A percentile compares a stretch with the other conserved stretches of the same genome.
These are phyloP conservation scores for Drosophila guanche DNA, from an alignment of 1,140 invertebrate genomes.

Conservation along the genomic window DNA sequence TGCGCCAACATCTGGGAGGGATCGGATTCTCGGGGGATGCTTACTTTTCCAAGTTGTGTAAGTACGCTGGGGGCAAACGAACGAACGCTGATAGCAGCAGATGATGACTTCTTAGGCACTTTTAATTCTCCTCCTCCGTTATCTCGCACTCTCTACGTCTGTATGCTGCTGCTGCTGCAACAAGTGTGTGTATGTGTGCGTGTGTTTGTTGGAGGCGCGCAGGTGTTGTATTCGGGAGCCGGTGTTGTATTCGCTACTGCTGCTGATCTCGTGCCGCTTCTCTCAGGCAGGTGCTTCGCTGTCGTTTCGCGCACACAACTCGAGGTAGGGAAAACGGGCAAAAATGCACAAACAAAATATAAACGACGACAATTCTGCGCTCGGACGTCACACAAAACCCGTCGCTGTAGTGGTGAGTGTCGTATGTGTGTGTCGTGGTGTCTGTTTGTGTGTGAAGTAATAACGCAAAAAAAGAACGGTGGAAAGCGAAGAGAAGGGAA, in stretches of 20 bases:
- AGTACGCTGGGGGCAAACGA: no score
- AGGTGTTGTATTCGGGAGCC: slow-evolving; percentile 40
- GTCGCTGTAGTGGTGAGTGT: slow-evolving; percentile 42
- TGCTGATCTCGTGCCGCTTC: slow-evolving; percentile 53
- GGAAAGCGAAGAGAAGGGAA: slow-evolving; percentile 36
- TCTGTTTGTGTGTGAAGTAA: slow-evolving; percentile 53
- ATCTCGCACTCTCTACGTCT: slow-evolving; percentile 14
- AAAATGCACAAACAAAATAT: slow-evolving; percentile 55
- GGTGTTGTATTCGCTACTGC: slow-evolving; percentile 35
- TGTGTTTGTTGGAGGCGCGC: slow-evolving; percentile 24
- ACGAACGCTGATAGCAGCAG: slow-evolving; percentile 37
- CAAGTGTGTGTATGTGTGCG: slow-evolving; percentile 58
- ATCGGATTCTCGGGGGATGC: slow-evolving; percentile 3
- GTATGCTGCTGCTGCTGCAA: slow-evolving; percentile 49
- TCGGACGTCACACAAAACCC: slow-evolving; percentile 41
- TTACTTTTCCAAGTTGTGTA: slow-evolving; percentile 41
- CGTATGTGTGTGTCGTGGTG: slow-evolving; percentile 43
- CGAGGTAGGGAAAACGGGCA: slow-evolving; percentile 39
- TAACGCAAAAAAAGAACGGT: slow-evolving; percentile 69
- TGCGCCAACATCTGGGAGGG: no score
- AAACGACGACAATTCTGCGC: slow-evolving; percentile 50
- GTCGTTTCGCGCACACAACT: slow-evolving; percentile 14
- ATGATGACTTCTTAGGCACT: slow-evolving; percentile 42
- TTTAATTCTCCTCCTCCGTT: slow-evolving; percentile 17
- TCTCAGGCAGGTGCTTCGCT: slow-evolving; percentile 44